Evolutionary conservation across 2,888 invertebrate species (phyloP), one percentile per base, ranked within the genome.

Genomic region (Incurvaria masculella): DNA sequence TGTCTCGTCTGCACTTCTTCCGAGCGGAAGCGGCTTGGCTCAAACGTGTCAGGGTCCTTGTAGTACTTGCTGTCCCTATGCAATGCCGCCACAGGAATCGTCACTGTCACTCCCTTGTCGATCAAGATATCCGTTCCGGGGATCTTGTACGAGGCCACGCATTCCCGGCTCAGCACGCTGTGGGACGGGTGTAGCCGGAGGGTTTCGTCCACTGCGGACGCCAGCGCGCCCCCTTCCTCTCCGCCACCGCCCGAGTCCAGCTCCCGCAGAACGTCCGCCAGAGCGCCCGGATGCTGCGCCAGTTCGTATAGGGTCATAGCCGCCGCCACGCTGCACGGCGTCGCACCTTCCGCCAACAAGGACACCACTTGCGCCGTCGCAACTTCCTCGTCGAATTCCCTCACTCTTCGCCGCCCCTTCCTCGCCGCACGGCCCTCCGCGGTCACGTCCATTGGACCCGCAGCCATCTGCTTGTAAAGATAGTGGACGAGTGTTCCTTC

Each of bases 311-410:
- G 56, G 44, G 74, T 53, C 14, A 69, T 62, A 21, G 70, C 69
- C 26, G 78, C 55, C 21, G 66, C 52, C 52, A 68, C 68, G 18
- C 68, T 55, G 53, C 71, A 72, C 2, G 78, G 73, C 39, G 69
- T 59, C 50, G 73, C 74, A 16, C 78, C 78, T 57, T 78, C 74
- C 44, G 64, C 69, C 45, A 78, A 60, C 54, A 78, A 73, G 42
- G 67, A 60, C 4, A 63, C 53, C 48, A 74, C 46, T 16, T 41
- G 41, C 33, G 33, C 8, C 14, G 14, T n/a, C 8, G 14, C 33
- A 4, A 33, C 14, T 4, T 33, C 33, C 33, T 33, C 33, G 14
- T 33, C 33, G 33, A 33, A 33, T 11, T 33, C 33, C 33, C 4
- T 33, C 33, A n/a, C 14, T n/a, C 33, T 33, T n/a, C 14, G 33